Percentiles rank a stretch among this genome's conserved stretches.
Evolutionary conservation across 2,888 invertebrate species (phyloP).

Genomic region (Limnephilus lunatus): DNA sequence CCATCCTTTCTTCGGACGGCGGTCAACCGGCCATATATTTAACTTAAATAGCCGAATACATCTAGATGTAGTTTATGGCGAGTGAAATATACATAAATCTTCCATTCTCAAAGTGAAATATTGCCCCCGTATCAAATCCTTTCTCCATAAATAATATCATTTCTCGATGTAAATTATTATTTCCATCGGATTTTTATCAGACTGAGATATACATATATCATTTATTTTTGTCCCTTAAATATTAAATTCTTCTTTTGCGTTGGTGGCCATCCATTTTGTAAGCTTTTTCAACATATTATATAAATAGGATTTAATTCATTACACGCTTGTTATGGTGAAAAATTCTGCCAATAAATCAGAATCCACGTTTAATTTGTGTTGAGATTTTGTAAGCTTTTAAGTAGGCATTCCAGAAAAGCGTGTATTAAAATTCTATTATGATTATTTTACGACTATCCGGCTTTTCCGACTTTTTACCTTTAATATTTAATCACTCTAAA

Average conservation of each 20-base stretch:
- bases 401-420: not conserved
- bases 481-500: no score
- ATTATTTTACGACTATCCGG: not conserved
- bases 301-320: not conserved
- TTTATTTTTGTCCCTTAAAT: not conserved
- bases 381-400: not conserved
- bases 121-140: not conserved
- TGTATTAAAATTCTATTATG: not conserved
- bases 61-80: not conserved
- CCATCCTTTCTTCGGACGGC: slow-evolving; percentile 32
- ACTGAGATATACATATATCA: not conserved
- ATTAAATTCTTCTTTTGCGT: not conserved
- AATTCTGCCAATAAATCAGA: not conserved
- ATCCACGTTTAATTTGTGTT: not conserved
- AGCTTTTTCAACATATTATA: not conserved
- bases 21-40: slow-evolving; percentile 43
- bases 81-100: not conserved
- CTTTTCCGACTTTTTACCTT: not conserved
- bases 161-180: not conserved
- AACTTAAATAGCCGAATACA: slow-evolving; percentile 16
- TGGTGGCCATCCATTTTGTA: not conserved
- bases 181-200: not conserved
- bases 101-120: not conserved
- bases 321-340: not conserved
- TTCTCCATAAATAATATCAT: not conserved